Evolutionary conservation across 2,888 invertebrate genomes (phyloP), one percentile per base, ranked within the genome.

Genomic region (Dichetophora obliterata): DNA sequence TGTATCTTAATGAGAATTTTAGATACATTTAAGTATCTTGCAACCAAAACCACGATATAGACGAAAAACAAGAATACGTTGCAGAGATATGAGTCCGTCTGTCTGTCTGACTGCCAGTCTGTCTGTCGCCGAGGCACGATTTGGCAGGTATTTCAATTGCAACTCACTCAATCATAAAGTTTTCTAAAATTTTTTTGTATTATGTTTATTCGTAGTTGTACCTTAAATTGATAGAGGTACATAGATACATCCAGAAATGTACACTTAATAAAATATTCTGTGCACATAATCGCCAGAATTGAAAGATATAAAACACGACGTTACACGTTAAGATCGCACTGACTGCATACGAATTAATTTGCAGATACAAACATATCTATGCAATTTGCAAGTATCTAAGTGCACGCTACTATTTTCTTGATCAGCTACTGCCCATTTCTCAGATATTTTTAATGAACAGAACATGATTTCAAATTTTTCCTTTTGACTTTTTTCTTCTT

Each of bases 111-210:
- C n/a, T n/a, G n/a, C 2, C 31, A 11, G 37, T 11, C 43, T 43
- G 43, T 59, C 27, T 24, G 59, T 8, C 27, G 27, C 27, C 59
- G 24, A 59, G 27, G 9, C 59, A 59, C 59, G 59, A 59, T 59
- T 59, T 59, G 59, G 59, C 27, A 24, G 59, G 24, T 59, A 59
- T 59, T 59, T 59, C 27, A 27, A 27, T 59, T 27, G 59, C 16
- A 27, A 11, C 16, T 59, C 27, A 9, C 11, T n/a, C 5, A 24
- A 22, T 16, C n/a, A n/a, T n/a, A n/a, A 59, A 14, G 5, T 14
- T 24, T 24, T 14, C 24, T 27, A 27, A 59, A 59, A 59, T 9
- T 27, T 27, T 16, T 59, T 24, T 59, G 6, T 22, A 59, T 59
- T 59, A 11, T 27, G 24, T 11, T 22, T 59, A 27, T 8, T 27